phyloP scores from a whole-genome alignment of 2,113 vertebrate species.

The Cavia porcellus region DNA sequence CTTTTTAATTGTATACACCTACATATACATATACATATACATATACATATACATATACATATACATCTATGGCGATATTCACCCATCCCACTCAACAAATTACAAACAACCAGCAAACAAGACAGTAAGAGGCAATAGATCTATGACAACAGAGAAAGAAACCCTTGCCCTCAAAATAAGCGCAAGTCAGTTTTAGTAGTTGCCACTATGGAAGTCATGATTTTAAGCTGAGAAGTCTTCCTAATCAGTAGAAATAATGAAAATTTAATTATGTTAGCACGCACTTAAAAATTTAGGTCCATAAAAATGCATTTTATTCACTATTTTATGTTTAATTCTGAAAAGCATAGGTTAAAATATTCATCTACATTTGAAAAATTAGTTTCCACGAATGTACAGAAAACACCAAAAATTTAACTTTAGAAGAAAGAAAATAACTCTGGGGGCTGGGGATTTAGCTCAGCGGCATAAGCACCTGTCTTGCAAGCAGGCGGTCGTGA shows the following conservation, averaged over 20 bases:
- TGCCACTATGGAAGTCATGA: background rate
- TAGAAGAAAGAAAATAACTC: background rate
- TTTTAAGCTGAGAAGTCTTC: slow-evolving; percentile 31
- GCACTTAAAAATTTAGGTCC: slow-evolving; percentile 12
- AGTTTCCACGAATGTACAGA: background rate
- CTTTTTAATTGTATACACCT: background rate
- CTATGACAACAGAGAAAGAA: background rate
- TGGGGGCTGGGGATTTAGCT: too few species aligned
- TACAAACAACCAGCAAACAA: background rate
- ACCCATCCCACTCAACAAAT: slow-evolving; percentile 23
- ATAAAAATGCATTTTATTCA: background rate
- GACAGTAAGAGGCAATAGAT: background rate
- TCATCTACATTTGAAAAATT: background rate
- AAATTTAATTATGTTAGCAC: slow-evolving; percentile 17
- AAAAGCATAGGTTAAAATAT: slow-evolving; percentile 26
- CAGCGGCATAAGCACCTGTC: too few species aligned
- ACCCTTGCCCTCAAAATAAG: background rate
- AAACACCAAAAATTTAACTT: background rate
- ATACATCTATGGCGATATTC: background rate
- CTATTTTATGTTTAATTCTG: background rate
- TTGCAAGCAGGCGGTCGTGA: too few species aligned
- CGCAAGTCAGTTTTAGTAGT: slow-evolving; percentile 11
- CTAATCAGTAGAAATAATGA: background rate
- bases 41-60: slow-evolving; percentile 17
- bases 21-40: background rate